Conservation (phyloP, 1,140 invertebrate species). For the Aphaenogaster rudis region DNA sequence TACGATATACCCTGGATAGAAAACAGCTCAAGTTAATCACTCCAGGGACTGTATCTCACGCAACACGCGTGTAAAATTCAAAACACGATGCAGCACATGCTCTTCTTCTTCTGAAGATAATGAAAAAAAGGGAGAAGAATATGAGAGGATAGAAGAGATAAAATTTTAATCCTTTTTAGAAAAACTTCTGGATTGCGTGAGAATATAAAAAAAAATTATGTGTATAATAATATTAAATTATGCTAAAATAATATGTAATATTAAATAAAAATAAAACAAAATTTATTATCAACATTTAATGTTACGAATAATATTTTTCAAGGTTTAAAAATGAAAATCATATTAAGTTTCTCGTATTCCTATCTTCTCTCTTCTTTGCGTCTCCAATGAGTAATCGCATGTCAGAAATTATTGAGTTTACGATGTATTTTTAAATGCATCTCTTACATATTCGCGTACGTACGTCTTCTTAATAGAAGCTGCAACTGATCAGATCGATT, state of each 20-base stretch:
- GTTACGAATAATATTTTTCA: background rate
- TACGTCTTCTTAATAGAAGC: background rate
- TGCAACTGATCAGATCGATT: background rate
- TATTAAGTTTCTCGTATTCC: background rate
- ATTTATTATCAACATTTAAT: background rate
- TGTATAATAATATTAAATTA: constrained; percentile 1
- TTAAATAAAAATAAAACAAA: background rate
- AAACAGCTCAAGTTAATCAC: constrained; percentile 31
- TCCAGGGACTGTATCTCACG: background rate
- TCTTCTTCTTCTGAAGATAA: constrained; percentile 14
- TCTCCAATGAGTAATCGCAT: background rate
- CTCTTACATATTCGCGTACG: background rate
- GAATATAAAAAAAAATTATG: background rate
- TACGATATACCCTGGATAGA: constrained; percentile 2
- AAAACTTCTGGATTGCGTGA: background rate
- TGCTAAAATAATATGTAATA: background rate
- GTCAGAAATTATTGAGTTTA: constrained; percentile 2
- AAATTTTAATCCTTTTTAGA: constrained; percentile 26
- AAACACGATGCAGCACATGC: constrained; percentile 3
- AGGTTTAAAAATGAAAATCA: background rate
- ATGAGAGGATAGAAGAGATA: background rate
- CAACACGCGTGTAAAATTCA: constrained; percentile 36
- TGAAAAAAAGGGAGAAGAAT: constrained; percentile 17
- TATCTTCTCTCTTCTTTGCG: background rate
- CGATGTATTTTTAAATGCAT: background rate